These are phyloP conservation scores for Merluccius polli DNA, from an alignment of 2,797 vertebrate species.

Conservation along the genomic window DNA sequence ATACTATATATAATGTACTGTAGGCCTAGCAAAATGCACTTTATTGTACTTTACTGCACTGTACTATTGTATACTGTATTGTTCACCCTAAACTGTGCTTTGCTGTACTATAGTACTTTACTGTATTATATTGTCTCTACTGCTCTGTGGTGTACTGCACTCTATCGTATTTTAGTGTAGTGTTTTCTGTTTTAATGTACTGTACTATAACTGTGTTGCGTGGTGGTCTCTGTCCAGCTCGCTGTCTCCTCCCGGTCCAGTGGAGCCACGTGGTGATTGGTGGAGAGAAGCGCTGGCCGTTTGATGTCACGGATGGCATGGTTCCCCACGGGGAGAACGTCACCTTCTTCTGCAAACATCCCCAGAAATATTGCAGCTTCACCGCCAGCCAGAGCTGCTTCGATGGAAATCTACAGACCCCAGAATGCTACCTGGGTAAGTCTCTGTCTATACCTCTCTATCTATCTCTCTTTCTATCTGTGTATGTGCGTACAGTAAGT, in stretches of 20 bases:
- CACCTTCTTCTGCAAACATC: constrained; percentile 79
- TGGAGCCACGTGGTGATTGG: constrained; percentile 74
- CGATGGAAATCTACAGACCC: constrained; percentile 70
- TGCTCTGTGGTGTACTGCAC: not conserved
- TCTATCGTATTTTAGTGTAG: not conserved
- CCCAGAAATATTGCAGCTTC: constrained; percentile 71
- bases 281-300: constrained; percentile 77
- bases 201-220: not conserved
- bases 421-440: constrained; percentile 79
- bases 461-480: not conserved
- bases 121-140: not conserved
- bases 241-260: constrained; percentile 74
- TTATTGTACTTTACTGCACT: not conserved
- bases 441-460: not conserved
- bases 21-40: not conserved
- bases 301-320: constrained; percentile 72
- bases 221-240: constrained; percentile 54
- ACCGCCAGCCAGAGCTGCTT: constrained; percentile 64
- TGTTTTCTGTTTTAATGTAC: not conserved
- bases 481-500: not conserved
- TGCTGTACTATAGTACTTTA: not conserved
- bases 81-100: no score
- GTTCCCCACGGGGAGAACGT: constrained; percentile 76
- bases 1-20: no score
- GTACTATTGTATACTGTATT: not conserved